phyloP scores from a whole-genome alignment of 2,888 invertebrate species.

The Danaus chrysippus region DNA sequence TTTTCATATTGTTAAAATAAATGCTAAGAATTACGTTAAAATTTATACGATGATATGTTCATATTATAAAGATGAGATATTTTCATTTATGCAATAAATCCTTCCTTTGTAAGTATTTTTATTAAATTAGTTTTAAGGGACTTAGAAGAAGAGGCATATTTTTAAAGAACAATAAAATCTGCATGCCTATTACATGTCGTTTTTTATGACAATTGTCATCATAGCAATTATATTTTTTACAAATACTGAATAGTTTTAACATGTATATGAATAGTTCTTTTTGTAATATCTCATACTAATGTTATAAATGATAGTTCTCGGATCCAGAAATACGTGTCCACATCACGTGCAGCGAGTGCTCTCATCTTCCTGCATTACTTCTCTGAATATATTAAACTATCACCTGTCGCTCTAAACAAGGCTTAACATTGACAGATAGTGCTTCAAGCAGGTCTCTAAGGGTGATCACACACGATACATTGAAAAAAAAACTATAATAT shows the following conservation, averaged over 20 bases:
- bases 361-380: slow-evolving; percentile 29
- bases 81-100: too few species aligned
- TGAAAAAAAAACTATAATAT: not conserved
- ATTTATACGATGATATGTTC: too few species aligned
- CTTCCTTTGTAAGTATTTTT: too few species aligned
- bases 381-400: slow-evolving; percentile 34
- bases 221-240: not conserved
- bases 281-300: not conserved
- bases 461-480: slow-evolving; percentile 7
- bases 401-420: slow-evolving; percentile 42
- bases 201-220: too few species aligned
- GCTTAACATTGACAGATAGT: slow-evolving; percentile 34
- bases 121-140: too few species aligned
- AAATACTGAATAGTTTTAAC: not conserved
- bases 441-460: slow-evolving; percentile 17
- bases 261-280: not conserved
- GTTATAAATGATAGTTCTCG: not conserved
- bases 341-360: slow-evolving; percentile 15
- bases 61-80: too few species aligned
- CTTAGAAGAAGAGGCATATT: too few species aligned
- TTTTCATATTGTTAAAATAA: too few species aligned
- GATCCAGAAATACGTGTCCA: slow-evolving; percentile 10
- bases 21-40: too few species aligned
- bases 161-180: too few species aligned
- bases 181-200: too few species aligned